Conservation (phyloP, 2,888 invertebrate genomes). For the Oxystoma pomonae region DNA sequence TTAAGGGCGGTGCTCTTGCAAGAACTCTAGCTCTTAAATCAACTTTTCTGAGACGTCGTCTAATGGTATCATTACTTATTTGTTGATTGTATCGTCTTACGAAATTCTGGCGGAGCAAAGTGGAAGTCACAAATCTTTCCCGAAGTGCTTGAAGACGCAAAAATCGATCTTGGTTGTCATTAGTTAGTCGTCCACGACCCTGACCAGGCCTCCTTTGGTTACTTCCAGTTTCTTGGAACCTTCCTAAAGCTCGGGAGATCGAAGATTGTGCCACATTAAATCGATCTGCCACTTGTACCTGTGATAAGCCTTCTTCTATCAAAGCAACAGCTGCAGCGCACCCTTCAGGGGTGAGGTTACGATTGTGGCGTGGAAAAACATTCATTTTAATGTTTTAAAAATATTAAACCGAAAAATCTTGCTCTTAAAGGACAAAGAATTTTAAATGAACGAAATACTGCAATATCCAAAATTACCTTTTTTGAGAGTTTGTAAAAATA, state of each 20-base stretch:
- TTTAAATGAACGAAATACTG: no score
- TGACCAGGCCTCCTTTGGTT: conserved; percentile 2
- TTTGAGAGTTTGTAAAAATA: no score
- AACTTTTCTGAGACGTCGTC: neutral
- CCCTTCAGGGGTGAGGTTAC: no score
- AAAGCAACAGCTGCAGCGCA: no score
- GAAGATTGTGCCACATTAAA: neutral
- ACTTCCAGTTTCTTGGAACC: neutral
- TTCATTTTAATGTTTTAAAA: no score
- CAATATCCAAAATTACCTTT: no score
- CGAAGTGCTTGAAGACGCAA: neutral
- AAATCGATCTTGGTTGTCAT: neutral
- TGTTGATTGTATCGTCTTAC: neutral
- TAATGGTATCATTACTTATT: neutral
- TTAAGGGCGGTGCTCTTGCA: neutral
- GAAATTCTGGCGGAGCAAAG: neutral
- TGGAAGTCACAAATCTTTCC: neutral
- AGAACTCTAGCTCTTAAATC: neutral
- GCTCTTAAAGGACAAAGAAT: no score
- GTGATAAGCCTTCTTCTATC: neutral
- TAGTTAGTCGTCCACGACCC: conserved; percentile 1
- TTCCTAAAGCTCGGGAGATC: neutral
- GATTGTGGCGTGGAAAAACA: no score
- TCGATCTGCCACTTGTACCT: neutral
- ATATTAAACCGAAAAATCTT: no score